Conservation (phyloP, 2,888 invertebrate genomes). For the Carterocephalus palaemon region DNA sequence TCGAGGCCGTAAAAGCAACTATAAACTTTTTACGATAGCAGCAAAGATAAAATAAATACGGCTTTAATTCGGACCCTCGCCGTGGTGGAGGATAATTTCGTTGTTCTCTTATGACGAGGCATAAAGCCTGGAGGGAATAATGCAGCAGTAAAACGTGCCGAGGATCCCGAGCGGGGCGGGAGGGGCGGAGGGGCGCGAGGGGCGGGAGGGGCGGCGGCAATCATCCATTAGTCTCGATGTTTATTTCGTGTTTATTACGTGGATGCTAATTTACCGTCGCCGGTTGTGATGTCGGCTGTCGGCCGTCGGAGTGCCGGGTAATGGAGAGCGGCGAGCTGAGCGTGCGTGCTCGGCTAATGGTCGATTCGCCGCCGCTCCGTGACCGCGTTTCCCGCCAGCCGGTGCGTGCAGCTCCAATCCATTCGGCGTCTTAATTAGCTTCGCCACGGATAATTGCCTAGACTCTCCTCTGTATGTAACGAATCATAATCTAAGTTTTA, state of each 20-base stretch:
- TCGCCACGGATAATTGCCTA: conserved; percentile 45
- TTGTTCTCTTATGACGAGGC: conserved; percentile 39
- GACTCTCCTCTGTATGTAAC: conserved; percentile 46
- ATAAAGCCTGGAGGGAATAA: conserved; percentile 37
- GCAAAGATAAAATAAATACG: conserved; percentile 61
- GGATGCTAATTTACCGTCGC: conserved; percentile 58
- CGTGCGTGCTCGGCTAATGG: conserved; percentile 39
- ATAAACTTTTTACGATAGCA: conserved; percentile 61
- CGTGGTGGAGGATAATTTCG: conserved; percentile 37
- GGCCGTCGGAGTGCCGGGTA: too few species aligned
- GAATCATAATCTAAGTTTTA: conserved; percentile 54
- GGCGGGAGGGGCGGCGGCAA: conserved; percentile 45
- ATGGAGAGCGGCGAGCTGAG: conserved; percentile 42
- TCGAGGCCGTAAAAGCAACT: conserved; percentile 59
- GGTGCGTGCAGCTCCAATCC: conserved; percentile 43
- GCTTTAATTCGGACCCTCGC: conserved; percentile 47
- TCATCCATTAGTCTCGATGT: conserved; percentile 72
- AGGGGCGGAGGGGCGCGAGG: too few species aligned
- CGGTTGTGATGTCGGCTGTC: conserved; percentile 47
- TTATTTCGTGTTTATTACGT: conserved; percentile 67
- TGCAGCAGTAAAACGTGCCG: conserved; percentile 30
- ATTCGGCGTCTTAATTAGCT: conserved; percentile 52
- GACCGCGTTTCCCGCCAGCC: conserved; percentile 38
- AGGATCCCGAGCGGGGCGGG: conserved; percentile 27
- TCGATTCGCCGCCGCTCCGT: conserved; percentile 37